These are phyloP conservation scores for Syrphus vitripennis DNA, from an alignment of 2,888 invertebrate genomes.

Conservation along the genomic window DNA sequence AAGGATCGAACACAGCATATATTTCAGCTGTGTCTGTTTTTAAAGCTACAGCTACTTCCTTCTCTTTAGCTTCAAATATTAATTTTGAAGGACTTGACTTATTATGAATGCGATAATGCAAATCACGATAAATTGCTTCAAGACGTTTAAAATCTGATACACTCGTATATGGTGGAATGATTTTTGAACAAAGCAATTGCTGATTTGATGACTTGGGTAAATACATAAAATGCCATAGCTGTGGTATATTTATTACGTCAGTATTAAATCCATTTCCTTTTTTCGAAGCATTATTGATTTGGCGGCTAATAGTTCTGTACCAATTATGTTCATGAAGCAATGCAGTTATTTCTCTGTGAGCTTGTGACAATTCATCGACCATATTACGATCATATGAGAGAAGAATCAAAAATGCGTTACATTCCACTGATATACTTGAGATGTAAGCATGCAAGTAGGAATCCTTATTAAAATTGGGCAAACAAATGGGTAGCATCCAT, in stretches of 20 bases:
- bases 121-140: conserved; percentile 86
- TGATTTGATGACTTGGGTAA: conserved; percentile 93
- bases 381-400: conserved; percentile 96
- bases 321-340: conserved; percentile 90
- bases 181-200: conserved; percentile 90
- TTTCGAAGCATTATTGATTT: conserved; percentile 84
- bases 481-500: conserved; percentile 95
- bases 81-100: conserved; percentile 91
- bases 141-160: conserved; percentile 79
- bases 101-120: conserved; percentile 91
- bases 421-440: conserved; percentile 96
- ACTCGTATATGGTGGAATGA: conserved; percentile 86
- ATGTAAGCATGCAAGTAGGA: conserved; percentile 98
- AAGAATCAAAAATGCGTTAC: conserved; percentile 94
- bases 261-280: conserved; percentile 82
- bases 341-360: conserved; percentile 92
- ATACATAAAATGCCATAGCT: conserved; percentile 96
- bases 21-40: conserved; percentile 95
- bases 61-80: conserved; percentile 91
- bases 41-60: conserved; percentile 96
- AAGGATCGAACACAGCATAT: conserved; percentile 95
- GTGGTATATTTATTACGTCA: conserved; percentile 87
- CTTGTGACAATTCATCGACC: conserved; percentile 94
- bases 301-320: conserved; percentile 92
- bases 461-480: conserved; percentile 97